These are phyloP conservation scores for Mus caroli DNA, from an alignment of 2,797 vertebrate species.

Conservation along the genomic window DNA sequence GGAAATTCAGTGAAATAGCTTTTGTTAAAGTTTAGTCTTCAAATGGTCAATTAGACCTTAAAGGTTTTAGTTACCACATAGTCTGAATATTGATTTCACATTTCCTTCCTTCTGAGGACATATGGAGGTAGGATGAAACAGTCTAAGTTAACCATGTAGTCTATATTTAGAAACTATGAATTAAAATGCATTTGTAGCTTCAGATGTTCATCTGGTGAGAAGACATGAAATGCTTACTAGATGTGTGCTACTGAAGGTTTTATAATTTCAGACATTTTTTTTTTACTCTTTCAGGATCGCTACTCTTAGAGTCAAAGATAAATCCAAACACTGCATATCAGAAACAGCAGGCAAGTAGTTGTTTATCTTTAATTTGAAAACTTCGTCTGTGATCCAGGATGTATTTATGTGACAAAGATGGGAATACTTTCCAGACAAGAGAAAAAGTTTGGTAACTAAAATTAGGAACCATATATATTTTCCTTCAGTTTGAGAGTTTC, in stretches of 20 bases:
- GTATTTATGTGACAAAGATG: constrained; percentile 60
- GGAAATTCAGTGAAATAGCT: constrained; percentile 64
- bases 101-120: not conserved
- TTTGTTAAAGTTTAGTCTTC: constrained; percentile 52
- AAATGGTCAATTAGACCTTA: constrained; percentile 67
- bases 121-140: constrained; percentile 1
- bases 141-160: constrained; percentile 63
- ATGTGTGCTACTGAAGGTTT: not conserved
- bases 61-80: constrained; percentile 59
- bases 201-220: not conserved
- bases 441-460: not conserved
- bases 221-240: not conserved
- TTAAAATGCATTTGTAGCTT: constrained; percentile 53
- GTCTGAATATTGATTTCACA: constrained; percentile 56
- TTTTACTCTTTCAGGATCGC: constrained; percentile 93
- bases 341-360: constrained; percentile 97
- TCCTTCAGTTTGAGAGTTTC: constrained; percentile 55
- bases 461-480: constrained; percentile 39
- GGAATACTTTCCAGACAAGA: constrained; percentile 58
- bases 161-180: constrained; percentile 42
- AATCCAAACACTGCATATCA: constrained; percentile 99
- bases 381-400: constrained; percentile 74
- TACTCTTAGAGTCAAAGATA: constrained; percentile 99
- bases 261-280: constrained; percentile 69
- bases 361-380: constrained; percentile 81